These are phyloP conservation scores for Drosophila kohkoa DNA, from an alignment of 1,140 invertebrate species.

Conservation along the genomic window DNA sequence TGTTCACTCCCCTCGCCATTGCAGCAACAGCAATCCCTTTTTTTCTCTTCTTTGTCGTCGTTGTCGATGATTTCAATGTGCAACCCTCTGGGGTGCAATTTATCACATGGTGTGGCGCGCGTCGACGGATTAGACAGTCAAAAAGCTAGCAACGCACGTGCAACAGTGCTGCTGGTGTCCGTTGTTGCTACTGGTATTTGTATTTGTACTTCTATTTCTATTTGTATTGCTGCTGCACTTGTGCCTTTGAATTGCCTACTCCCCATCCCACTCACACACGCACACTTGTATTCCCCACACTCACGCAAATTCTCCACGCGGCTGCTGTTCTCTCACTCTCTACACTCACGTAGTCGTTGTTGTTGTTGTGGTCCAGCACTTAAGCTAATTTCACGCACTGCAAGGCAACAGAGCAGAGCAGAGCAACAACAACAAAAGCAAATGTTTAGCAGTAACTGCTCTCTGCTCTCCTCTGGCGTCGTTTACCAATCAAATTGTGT, in stretches of 20 bases:
- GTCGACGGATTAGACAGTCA: conserved; percentile 79
- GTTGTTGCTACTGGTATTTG: neutral
- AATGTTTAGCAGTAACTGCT: conserved; percentile 1
- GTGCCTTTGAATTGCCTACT: conserved; percentile 12
- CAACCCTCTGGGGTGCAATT: conserved; percentile 84
- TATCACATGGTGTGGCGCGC: conserved; percentile 73
- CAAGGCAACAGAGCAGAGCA: neutral
- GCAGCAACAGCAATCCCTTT: neutral
- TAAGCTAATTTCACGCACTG: conserved; percentile 81
- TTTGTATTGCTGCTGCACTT: conserved; percentile 35
- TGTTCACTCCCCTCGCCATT: neutral
- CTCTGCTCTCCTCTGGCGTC: neutral
- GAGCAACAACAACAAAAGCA: too few species aligned
- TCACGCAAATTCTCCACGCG: conserved; percentile 19
- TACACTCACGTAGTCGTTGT: neutral
- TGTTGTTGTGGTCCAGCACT: conserved; percentile 44
- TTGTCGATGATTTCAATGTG: conserved; percentile 78
- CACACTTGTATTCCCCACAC: neutral
- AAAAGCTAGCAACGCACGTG: conserved; percentile 77
- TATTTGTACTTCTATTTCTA: neutral
- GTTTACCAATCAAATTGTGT: conserved; percentile 58
- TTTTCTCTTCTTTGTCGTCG: neutral
- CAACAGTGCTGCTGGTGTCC: conserved; percentile 19
- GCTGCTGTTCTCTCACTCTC: neutral
- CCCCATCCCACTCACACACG: conserved; percentile 1